phyloP scores from a whole-genome alignment of 2,888 invertebrate species.

The Andrena marginata region DNA sequence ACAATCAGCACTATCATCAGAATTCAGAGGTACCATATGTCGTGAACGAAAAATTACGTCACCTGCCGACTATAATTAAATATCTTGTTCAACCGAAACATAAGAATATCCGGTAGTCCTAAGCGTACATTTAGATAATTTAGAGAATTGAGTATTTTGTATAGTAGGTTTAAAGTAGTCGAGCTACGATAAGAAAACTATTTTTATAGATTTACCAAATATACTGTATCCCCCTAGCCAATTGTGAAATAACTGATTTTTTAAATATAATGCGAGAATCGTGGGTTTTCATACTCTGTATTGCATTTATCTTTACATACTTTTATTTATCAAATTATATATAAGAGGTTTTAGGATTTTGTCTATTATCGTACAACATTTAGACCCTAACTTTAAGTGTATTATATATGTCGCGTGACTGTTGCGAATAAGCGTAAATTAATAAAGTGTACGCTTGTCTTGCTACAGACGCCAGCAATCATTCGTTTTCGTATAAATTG shows the following conservation, averaged over 20 bases:
- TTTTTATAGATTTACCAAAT: slow-evolving; percentile 55
- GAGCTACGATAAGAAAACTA: slow-evolving; percentile 40
- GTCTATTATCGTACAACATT: no score
- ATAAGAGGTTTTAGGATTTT: not conserved
- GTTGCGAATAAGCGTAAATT: no score
- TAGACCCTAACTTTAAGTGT: no score
- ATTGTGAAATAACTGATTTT: slow-evolving; percentile 52
- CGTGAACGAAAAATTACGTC: slow-evolving; percentile 85
- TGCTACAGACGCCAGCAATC: no score
- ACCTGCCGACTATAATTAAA: slow-evolving; percentile 85
- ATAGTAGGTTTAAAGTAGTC: slow-evolving; percentile 54
- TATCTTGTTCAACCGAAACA: slow-evolving; percentile 82
- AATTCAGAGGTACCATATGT: slow-evolving; percentile 76
- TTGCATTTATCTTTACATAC: not conserved
- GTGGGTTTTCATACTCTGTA: slow-evolving; percentile 18
- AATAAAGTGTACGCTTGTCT: no score
- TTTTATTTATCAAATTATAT: not conserved
- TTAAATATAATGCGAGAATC: slow-evolving; percentile 45
- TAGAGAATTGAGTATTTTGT: slow-evolving; percentile 62
- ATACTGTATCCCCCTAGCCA: slow-evolving; percentile 40
- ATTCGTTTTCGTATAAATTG: no score
- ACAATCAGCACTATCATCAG: slow-evolving; percentile 77
- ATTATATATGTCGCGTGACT: no score
- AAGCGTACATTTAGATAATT: slow-evolving; percentile 39
- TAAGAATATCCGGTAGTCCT: slow-evolving; percentile 77